Base-by-base conservation (phyloP, 2,888 invertebrate species). In the Dichetophora obliterata region DNA sequence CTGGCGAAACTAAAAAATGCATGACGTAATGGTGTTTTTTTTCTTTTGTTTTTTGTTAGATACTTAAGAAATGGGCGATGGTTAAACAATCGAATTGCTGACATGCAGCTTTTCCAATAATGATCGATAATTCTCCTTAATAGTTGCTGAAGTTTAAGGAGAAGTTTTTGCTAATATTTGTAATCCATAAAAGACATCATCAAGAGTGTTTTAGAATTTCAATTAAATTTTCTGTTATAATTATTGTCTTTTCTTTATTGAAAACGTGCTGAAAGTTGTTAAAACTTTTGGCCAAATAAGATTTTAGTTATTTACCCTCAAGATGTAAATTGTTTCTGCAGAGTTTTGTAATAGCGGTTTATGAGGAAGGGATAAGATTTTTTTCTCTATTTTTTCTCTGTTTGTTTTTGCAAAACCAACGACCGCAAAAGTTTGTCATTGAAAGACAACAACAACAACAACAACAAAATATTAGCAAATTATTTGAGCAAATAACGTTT, bases 401-500 rank as follows among this genome's bases (percentile, higher is more conserved):
- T 65, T n/a, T 65, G 16, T 16, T n/a, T 16, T 34, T 5, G 43
- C 43, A 48, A 68, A n/a, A 48, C 22, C 50, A 34, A 72, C 43
- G 59, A 72, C 24, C 43, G 24, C 71, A 59, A 72, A 72, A 57
- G 19, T 70, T 70, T 70, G 52, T 50, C 57, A 19, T 11, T 27
- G 19, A 24, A 31, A 37, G 50, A 63, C 22, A 22, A 43, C 57
- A 48, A 24, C 0, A 66, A 37, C 43, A 52, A 48, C 11, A 43
- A 48, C 43, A 19, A 66, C 19, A 48, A 48, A 16, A 16, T 63
- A 31, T 27, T 14, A 8, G 27, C 11, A 57, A 72, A 72, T 43
- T 52, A 80, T 82, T 80, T 81, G 82, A 78, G 69, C 68, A 81
- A 83, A 81, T 82, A 81, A 84, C 82, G 83, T 84, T 85, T 84